phyloP scores from a whole-genome alignment of 2,797 vertebrate species.

The Hippoglossus hippoglossus region DNA sequence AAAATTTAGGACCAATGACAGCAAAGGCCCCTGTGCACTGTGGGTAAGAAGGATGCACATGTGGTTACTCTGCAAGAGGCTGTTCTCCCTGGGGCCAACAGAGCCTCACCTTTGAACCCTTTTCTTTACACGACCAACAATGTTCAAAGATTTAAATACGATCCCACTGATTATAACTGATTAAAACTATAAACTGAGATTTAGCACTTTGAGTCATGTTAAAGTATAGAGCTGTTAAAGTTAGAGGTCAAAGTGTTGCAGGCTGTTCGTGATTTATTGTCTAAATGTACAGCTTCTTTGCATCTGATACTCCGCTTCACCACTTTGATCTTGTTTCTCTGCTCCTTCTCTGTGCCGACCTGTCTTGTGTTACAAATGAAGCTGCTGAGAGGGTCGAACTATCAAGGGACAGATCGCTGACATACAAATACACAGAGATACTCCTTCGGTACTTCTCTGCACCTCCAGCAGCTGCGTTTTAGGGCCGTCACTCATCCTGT shows the following conservation, averaged over 20 bases:
- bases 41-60: constrained; percentile 33
- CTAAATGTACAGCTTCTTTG: constrained; percentile 7
- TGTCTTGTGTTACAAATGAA: constrained; percentile 67
- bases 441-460: constrained; percentile 37
- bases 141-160: neutral
- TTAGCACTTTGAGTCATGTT: neutral
- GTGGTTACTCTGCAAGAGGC: constrained; percentile 11
- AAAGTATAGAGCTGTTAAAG: neutral
- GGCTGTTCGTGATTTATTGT: constrained; percentile 10
- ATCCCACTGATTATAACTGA: neutral
- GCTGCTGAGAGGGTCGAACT: constrained; percentile 67
- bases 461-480: constrained; percentile 55
- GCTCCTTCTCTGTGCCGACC: constrained; percentile 20
- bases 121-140: constrained; percentile 8
- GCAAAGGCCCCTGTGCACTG: constrained; percentile 49
- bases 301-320: constrained; percentile 22
- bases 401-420: constrained; percentile 57
- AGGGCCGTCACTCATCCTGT: constrained; percentile 46
- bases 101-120: constrained; percentile 45
- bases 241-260: constrained; percentile 14
- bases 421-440: constrained; percentile 40
- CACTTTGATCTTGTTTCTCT: constrained; percentile 55
- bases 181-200: neutral
- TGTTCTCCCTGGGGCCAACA: constrained; percentile 28
- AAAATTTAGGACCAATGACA: constrained; percentile 52